Evolutionary conservation across 1,140 invertebrate species (phyloP), one percentile per base, ranked within the genome.

Genomic region (Elymnias hypermnestra): DNA sequence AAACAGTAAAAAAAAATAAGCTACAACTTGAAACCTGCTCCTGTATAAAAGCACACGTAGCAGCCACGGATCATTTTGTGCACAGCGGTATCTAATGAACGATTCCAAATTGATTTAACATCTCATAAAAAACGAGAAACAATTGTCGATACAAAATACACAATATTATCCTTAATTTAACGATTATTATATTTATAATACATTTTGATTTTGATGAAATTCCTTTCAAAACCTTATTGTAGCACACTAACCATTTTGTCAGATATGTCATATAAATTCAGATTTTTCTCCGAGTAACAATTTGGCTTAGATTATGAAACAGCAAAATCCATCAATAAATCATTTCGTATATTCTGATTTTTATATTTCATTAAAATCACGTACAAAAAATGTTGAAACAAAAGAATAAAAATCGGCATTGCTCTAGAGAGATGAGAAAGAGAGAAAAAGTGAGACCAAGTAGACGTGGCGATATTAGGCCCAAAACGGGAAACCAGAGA

Each of bases 191-290:
- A 79, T 71, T 72, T 84, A 83, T 79, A 76, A 82, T 83, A 83
- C 75, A 83, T 82, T n/a, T 21, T 76, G 76, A 81, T 76, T 64
- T 73, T 79, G 82, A 78, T 79, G 73, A 70, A 65, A 62, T 63
- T 61, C 63, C 70, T 72, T 71, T 62, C 68, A 76, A 82, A 73
- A 72, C 81, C 79, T 21, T 82, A 83, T 75, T 72, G 78, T 83
- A 83, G 73, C 76, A 85, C 82, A 85, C 82, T 85, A 85, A 85
- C 82, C 82, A 85, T 83, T 77, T 83, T 83, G 74, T 85, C 73
- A 82, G 82, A 85, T 85, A 85, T 85, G 82, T 85, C 60, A 72
- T 79, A 75, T 85, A 85, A 85, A 85, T 85, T 85, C 78, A 71
- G 77, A 82, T 79, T 76, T 76, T 85, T 75, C 76, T 81, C 78